A percentile compares a stretch with the other conserved stretches of the same genome.
phyloP scores from a whole-genome alignment of 2,797 vertebrate species.

The Oreochromis mossambicus region DNA sequence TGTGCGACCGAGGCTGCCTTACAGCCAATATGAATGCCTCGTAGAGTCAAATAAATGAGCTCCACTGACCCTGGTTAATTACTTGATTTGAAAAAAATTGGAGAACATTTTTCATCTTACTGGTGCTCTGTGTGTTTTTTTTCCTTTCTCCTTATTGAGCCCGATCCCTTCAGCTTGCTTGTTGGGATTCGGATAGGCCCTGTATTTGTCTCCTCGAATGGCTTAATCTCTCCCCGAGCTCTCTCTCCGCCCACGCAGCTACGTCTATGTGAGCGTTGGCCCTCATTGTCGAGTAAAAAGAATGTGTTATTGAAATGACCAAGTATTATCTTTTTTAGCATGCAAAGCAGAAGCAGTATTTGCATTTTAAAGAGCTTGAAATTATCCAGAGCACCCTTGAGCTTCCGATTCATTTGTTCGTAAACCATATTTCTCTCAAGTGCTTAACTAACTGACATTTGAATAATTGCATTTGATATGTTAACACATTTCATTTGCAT shows the following conservation, averaged over 20 bases:
- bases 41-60: slow-evolving; percentile 49
- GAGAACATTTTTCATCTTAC: slow-evolving; percentile 34
- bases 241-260: slow-evolving; percentile 41
- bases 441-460: slow-evolving; percentile 25
- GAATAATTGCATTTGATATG: slow-evolving; percentile 28
- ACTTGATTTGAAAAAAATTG: slow-evolving; percentile 9
- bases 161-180: slow-evolving; percentile 5
- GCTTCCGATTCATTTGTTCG: slow-evolving; percentile 17
- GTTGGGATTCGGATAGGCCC: not conserved
- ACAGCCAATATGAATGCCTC: slow-evolving; percentile 37
- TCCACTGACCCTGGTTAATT: slow-evolving; percentile 22
- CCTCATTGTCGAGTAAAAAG: slow-evolving; percentile 42
- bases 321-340: slow-evolving; percentile 43
- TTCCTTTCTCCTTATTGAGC: slow-evolving; percentile 5
- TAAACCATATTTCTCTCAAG: slow-evolving; percentile 20
- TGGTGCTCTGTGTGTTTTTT: not conserved
- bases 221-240: slow-evolving; percentile 29
- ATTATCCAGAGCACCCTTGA: slow-evolving; percentile 41
- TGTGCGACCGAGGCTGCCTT: slow-evolving; percentile 27
- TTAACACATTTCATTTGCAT: not conserved
- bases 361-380: slow-evolving; percentile 53
- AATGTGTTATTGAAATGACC: slow-evolving; percentile 57
- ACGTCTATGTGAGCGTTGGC: slow-evolving; percentile 15
- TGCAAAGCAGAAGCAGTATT: slow-evolving; percentile 48
- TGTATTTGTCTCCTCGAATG: slow-evolving; percentile 22